These are phyloP conservation scores for Vireo altiloquus DNA, from an alignment of 2,113 vertebrate genomes.

Conservation along the genomic window DNA sequence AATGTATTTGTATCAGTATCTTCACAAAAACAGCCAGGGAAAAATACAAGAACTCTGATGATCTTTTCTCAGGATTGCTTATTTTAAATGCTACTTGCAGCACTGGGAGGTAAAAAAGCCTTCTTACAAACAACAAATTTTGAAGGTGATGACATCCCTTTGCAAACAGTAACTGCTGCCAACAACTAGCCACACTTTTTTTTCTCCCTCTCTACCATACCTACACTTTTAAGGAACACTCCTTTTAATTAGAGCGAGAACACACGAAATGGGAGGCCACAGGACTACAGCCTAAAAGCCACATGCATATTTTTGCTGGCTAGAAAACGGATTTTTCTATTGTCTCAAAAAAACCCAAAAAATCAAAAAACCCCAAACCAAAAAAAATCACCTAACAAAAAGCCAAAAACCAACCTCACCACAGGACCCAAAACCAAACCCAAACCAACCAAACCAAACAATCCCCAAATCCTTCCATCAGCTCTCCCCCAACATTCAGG, in stretches of 20 bases:
- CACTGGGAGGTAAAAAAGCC: constrained; percentile 17
- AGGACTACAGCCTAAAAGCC: background rate
- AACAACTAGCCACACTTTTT: constrained; percentile 24
- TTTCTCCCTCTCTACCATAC: background rate
- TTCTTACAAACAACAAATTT: constrained; percentile 41
- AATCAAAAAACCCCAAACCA: no score
- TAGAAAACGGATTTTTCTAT: background rate
- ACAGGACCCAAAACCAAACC: background rate
- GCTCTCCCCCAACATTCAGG: background rate
- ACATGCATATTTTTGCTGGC: background rate
- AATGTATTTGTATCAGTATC: background rate
- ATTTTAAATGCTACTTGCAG: constrained; percentile 43
- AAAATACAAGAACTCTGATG: constrained; percentile 34
- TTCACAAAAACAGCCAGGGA: background rate
- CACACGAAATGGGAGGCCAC: background rate
- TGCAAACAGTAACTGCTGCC: constrained; percentile 51
- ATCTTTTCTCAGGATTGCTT: constrained; percentile 59
- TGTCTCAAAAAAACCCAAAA: no score
- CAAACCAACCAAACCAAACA: background rate
- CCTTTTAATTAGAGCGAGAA: background rate
- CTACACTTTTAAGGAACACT: background rate
- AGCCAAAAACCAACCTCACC: background rate
- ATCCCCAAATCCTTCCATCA: background rate
- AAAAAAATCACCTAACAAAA: background rate
- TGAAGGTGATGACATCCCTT: constrained; percentile 54